Conservation (phyloP, 2,888 invertebrate species). For the Eulithis prunata region DNA sequence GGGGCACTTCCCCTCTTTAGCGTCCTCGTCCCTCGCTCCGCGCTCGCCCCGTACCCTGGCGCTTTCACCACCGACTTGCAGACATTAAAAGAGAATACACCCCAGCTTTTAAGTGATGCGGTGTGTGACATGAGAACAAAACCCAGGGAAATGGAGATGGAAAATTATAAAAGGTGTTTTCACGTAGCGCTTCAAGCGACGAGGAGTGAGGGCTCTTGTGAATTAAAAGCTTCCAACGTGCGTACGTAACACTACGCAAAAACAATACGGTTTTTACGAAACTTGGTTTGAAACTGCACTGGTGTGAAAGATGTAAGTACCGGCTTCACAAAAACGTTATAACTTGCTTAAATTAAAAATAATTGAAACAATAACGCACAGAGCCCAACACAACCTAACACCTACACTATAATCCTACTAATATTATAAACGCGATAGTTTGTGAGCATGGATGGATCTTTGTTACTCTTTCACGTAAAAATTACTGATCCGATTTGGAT, state of each 20-base stretch:
- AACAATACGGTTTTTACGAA: background rate
- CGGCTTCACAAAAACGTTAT: too few relatives aligned
- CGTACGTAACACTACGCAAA: background rate
- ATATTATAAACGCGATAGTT: too few relatives aligned
- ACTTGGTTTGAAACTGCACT: too few relatives aligned
- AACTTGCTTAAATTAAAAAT: too few relatives aligned
- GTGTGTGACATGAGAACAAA: conserved; percentile 67
- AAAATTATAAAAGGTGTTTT: conserved; percentile 61
- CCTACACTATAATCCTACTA: too few relatives aligned
- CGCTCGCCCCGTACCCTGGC: conserved; percentile 57
- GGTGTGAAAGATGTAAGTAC: too few relatives aligned
- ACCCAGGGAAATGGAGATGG: conserved; percentile 61
- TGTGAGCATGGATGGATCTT: too few relatives aligned
- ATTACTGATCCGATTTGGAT: too few relatives aligned
- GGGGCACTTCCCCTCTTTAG: conserved; percentile 76
- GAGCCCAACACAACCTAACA: too few relatives aligned
- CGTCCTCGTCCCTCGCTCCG: conserved; percentile 49
- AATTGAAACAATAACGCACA: too few relatives aligned
- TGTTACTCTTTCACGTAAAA: too few relatives aligned
- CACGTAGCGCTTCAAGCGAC: conserved; percentile 45
- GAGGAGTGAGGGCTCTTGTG: conserved; percentile 22
- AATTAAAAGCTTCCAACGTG: conserved; percentile 22
- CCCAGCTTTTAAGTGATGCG: conserved; percentile 72
- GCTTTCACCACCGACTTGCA: conserved; percentile 79
- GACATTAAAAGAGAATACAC: conserved; percentile 76